Evolutionary conservation across 2,113 vertebrate species (phyloP), one percentile per base, ranked within the genome.

Genomic region (Melospiza georgiana): DNA sequence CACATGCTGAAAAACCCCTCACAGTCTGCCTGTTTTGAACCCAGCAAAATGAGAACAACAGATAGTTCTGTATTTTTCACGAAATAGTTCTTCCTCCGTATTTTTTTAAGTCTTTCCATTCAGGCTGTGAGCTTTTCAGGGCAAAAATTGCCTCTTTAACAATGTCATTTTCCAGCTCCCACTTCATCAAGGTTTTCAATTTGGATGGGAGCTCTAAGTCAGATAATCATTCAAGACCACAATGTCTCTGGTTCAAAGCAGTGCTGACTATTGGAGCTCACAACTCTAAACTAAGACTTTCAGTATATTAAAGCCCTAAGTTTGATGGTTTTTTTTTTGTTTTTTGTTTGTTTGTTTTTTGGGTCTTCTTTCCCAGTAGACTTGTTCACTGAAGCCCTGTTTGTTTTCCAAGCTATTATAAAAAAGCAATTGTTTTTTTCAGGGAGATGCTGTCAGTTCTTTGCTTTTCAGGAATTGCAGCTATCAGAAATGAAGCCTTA

Each of bases 131-230:
- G 93, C 93, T 91, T 91, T 97, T 91, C 89, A 95, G 68, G 55
- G 75, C 72, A 93, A 85, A 95, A 95, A 87, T 74, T 97, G 93
- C 90, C 57, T 90, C 91, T 96, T 93, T 95, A 95, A 95, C 91
- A 74, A 91, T 80, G 87, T 94, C 72, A 86, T 95, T 94, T 91
- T 88, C 85, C 85, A 88, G 85, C 65, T 96, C 62, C 44, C 79
- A 43, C 88, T 95, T 88, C 82, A 74, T 55, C 31, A 57, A 55
- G 63, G 79, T 93, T 95, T 94, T 96, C 95, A 91, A 59, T 95
- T 95, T 93, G 79, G 92, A 84, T 65, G 79, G 87, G 57, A 92
- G 63, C 82, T 93, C 48, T 41, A 93, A 95, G 92, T 73, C 96
- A 84, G 72, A 84, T 72, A 94, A 94, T 90, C 85, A 90, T 61